phyloP scores from a whole-genome alignment of 2,888 invertebrate species.

The Hecatera dysodea region DNA sequence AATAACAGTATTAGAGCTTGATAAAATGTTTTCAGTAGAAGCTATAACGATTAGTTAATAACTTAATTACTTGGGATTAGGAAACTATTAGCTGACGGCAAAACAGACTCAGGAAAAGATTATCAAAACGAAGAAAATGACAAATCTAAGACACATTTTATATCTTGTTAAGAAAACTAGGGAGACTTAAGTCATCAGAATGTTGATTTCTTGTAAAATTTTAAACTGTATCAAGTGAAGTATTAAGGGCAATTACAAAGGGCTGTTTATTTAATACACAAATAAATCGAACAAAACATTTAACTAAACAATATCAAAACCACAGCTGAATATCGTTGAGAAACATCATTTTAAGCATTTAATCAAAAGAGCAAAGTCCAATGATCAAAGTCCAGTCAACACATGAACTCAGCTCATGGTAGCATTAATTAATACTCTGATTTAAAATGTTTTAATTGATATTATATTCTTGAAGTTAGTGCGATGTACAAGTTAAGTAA shows the following conservation, averaged over 20 bases:
- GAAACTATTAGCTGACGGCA: too few species aligned
- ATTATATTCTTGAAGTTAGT: slow-evolving; percentile 4
- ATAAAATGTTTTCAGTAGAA: too few species aligned
- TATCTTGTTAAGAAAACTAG: too few species aligned
- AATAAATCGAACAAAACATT: neutral
- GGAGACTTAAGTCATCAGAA: too few species aligned
- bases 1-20: too few species aligned
- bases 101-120: too few species aligned
- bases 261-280: neutral
- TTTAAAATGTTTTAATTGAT: slow-evolving; percentile 44
- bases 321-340: neutral
- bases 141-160: too few species aligned
- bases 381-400: slow-evolving; percentile 23
- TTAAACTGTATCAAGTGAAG: too few species aligned
- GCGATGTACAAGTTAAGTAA: neutral
- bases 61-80: too few species aligned
- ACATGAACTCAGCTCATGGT: slow-evolving; percentile 30
- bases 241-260: neutral
- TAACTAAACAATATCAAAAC: neutral
- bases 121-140: too few species aligned
- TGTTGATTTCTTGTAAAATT: too few species aligned
- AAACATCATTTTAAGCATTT: slow-evolving; percentile 40
- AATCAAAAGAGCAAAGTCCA: slow-evolving; percentile 45
- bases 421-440: slow-evolving; percentile 39
- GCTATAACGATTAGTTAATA: too few species aligned